Conservation (phyloP, 2,113 vertebrate species). For the Toxotes chatareus region DNA sequence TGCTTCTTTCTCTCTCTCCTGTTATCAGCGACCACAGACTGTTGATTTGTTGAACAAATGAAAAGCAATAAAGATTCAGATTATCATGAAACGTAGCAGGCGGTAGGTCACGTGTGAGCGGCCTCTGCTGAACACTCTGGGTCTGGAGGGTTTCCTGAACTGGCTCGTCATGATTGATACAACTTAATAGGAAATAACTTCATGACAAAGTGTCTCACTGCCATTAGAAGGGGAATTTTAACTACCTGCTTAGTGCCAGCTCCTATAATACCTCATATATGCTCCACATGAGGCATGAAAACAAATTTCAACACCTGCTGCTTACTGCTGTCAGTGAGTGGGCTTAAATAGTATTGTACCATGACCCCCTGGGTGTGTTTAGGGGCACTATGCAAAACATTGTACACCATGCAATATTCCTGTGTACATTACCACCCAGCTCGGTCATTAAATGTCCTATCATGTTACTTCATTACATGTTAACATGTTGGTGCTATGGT, state of each 20-base stretch:
- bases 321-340: constrained; percentile 52
- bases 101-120: no score
- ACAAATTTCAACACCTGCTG: constrained; percentile 60
- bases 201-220: constrained; percentile 22
- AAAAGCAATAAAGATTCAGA: no score
- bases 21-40: no score
- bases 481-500: constrained; percentile 31
- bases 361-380: constrained; percentile 48
- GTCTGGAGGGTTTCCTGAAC: background rate
- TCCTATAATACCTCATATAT: constrained; percentile 21
- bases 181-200: constrained; percentile 29
- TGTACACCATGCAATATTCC: constrained; percentile 29
- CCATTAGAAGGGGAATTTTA: constrained; percentile 64
- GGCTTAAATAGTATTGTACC: constrained; percentile 46
- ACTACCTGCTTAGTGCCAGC: constrained; percentile 20
- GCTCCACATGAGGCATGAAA: constrained; percentile 33
- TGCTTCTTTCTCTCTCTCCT: no score
- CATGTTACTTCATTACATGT: constrained; percentile 54
- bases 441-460: constrained; percentile 13
- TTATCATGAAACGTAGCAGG: no score
- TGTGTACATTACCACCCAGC: constrained; percentile 21
- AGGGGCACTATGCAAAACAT: background rate
- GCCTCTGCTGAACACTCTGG: no score
- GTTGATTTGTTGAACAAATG: no score
- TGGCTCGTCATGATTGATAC: background rate